phyloP scores from a whole-genome alignment of 1,140 invertebrate species.

The Pseudomyrmex pallidus region DNA sequence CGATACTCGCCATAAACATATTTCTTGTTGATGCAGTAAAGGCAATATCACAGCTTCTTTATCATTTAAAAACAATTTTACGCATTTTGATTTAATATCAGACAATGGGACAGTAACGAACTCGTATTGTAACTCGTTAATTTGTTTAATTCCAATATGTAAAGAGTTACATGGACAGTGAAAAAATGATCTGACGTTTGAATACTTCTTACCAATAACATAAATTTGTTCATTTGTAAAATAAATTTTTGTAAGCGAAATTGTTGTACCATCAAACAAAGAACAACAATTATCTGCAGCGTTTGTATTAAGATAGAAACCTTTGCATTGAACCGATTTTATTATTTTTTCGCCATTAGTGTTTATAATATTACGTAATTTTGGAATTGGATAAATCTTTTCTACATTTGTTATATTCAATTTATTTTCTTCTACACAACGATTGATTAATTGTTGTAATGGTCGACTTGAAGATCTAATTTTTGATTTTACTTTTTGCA shows the following conservation, averaged over 20 bases:
- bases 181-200: slow-evolving; percentile 12
- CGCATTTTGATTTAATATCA: slow-evolving; percentile 18
- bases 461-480: slow-evolving; percentile 30
- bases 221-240: slow-evolving; percentile 29
- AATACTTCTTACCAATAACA: slow-evolving; percentile 16
- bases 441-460: slow-evolving; percentile 24
- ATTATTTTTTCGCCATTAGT: slow-evolving; percentile 2
- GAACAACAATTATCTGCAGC: slow-evolving; percentile 18
- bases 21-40: slow-evolving; percentile 21
- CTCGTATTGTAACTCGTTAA: slow-evolving; percentile 18
- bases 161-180: background rate
- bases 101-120: slow-evolving; percentile 2
- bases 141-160: slow-evolving; percentile 31
- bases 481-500: slow-evolving; percentile 34
- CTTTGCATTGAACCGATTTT: slow-evolving; percentile 26
- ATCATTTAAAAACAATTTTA: slow-evolving; percentile 8
- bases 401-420: slow-evolving; percentile 8
- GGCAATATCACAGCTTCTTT: slow-evolving; percentile 24
- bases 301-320: slow-evolving; percentile 19
- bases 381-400: slow-evolving; percentile 32
- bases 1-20: slow-evolving; percentile 8
- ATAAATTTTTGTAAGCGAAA: slow-evolving; percentile 28
- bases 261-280: background rate
- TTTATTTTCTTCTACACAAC: slow-evolving; percentile 26
- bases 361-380: slow-evolving; percentile 3